Conservation (phyloP, 2,797 vertebrate species). For the Sebastes kiyomatsui region DNA sequence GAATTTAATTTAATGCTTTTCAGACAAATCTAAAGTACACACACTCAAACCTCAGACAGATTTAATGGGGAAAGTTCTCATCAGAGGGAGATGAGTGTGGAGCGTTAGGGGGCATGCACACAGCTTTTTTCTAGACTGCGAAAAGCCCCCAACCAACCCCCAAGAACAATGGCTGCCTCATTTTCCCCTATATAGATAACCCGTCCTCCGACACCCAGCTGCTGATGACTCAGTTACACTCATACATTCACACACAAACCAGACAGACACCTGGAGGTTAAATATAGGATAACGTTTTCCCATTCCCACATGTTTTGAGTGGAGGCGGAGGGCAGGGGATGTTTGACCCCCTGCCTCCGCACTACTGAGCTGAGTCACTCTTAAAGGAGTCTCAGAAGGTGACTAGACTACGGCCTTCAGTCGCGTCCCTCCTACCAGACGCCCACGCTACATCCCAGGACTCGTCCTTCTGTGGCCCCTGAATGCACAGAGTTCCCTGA, state of each 20-base stretch:
- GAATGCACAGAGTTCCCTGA: constrained; percentile 32
- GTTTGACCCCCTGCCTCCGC: constrained; percentile 80
- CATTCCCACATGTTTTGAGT: constrained; percentile 76
- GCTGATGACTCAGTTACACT: constrained; percentile 71
- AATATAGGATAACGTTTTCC: constrained; percentile 83
- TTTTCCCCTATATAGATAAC: constrained; percentile 54
- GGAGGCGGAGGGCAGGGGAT: constrained; percentile 68
- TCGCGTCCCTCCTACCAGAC: constrained; percentile 46
- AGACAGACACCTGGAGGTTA: constrained; percentile 80
- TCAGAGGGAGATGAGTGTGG: constrained; percentile 31
- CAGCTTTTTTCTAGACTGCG: constrained; percentile 29
- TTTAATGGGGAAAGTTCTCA: constrained; percentile 44
- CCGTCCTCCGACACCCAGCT: constrained; percentile 51
- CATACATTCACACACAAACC: constrained; percentile 22
- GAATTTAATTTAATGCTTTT: constrained; percentile 11
- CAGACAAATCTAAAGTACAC: constrained; percentile 7
- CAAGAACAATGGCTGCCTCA: constrained; percentile 1
- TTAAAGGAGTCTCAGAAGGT: constrained; percentile 52
- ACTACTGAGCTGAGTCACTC: constrained; percentile 79
- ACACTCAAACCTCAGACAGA: constrained; percentile 15
- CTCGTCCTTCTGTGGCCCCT: constrained; percentile 49
- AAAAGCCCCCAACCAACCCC: constrained; percentile 21
- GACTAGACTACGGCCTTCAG: constrained; percentile 44
- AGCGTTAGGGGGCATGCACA: constrained; percentile 18
- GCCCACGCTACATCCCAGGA: constrained; percentile 58